phyloP scores from a whole-genome alignment of 2,113 vertebrate species.

The Numida meleagris region DNA sequence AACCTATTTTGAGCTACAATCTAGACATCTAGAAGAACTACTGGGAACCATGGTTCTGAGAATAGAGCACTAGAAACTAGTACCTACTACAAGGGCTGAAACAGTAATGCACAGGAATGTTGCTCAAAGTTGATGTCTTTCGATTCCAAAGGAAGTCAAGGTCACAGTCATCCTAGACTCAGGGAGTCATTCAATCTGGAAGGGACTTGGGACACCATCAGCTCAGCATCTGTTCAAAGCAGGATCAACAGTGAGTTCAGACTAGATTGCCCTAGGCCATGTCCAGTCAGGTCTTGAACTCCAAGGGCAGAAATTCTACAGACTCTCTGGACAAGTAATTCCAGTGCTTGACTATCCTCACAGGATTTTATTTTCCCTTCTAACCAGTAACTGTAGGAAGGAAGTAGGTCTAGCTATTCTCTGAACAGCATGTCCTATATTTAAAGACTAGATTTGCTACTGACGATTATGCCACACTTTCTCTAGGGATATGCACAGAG shows the following conservation, averaged over 20 bases:
- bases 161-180: not conserved
- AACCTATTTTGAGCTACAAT: not conserved
- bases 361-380: not conserved
- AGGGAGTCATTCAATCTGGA: not conserved
- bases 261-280: not conserved
- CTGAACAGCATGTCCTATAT: not conserved
- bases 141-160: accelerated
- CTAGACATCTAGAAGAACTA: not conserved
- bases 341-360: not conserved
- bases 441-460: not conserved
- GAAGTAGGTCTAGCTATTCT: not conserved
- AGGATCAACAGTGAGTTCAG: not conserved
- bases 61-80: not conserved
- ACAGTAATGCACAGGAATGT: not conserved
- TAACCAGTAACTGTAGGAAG: not conserved
- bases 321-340: not conserved
- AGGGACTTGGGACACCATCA: not conserved
- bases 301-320: not conserved
- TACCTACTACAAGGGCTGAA: not conserved
- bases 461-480: not conserved
- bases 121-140: not conserved
- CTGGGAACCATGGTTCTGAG: not conserved
- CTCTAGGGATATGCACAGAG: not conserved
- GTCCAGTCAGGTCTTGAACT: not conserved
- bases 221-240: not conserved